Evolutionary conservation across 2,797 vertebrate genomes (phyloP).

Genomic region (Sarcoramphus papa): DNA sequence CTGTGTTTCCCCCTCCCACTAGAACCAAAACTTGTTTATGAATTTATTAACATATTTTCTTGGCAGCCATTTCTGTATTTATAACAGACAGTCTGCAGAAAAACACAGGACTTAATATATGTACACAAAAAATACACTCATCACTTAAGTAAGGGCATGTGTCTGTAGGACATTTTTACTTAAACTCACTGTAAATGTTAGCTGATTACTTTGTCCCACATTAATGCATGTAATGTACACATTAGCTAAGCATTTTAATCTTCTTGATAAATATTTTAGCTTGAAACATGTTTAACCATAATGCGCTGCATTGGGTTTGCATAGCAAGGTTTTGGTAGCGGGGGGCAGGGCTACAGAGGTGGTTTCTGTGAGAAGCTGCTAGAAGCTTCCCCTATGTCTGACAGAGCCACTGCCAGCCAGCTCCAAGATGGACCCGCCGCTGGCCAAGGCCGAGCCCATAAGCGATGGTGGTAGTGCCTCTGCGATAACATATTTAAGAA

Average conservation of each 20-base stretch:
- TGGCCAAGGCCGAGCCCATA: too few species aligned
- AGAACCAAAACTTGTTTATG: background rate
- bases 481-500: too few species aligned
- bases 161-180: background rate
- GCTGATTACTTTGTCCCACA: background rate
- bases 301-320: too few species aligned
- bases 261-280: background rate
- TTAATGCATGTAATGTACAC: background rate
- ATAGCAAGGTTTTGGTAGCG: too few species aligned
- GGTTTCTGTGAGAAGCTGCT: too few species aligned
- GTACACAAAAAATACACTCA: background rate
- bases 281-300: background rate
- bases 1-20: fast-evolving
- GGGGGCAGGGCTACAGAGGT: too few species aligned
- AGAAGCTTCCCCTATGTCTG: too few species aligned
- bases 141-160: background rate
- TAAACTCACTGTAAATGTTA: background rate
- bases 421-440: too few species aligned
- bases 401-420: too few species aligned
- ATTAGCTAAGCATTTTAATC: background rate
- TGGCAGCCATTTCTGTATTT: background rate
- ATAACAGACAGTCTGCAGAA: background rate
- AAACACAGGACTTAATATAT: background rate
- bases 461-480: too few species aligned
- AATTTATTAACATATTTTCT: background rate